These are phyloP conservation scores for Meiosimyza platycephala DNA, from an alignment of 2,888 invertebrate species.

Conservation along the genomic window DNA sequence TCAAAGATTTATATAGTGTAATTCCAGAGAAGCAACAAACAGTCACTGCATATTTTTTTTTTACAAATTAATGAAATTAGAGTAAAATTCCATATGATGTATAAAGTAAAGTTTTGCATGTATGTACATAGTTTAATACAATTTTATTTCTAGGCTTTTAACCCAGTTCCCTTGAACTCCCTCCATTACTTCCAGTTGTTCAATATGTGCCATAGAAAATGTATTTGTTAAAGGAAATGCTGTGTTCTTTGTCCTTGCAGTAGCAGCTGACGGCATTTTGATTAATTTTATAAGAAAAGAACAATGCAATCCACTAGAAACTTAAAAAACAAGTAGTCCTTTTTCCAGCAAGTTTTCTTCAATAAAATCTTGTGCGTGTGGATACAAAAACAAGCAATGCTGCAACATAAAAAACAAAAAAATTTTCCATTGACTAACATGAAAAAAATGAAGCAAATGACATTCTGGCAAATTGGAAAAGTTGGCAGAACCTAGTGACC, in stretches of 20 bases:
- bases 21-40: too few relatives aligned
- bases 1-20: too few relatives aligned
- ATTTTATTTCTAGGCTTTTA: too few relatives aligned
- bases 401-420: background rate
- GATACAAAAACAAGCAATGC: background rate
- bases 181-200: too few relatives aligned
- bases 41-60: background rate
- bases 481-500: background rate
- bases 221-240: background rate
- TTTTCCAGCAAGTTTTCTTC: too few relatives aligned
- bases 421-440: too few relatives aligned
- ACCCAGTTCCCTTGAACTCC: too few relatives aligned
- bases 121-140: background rate
- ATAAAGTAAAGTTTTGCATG: background rate
- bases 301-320: background rate
- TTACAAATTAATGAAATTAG: too few relatives aligned
- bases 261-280: slow-evolving; percentile 2
- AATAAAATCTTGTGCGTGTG: background rate
- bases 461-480: background rate
- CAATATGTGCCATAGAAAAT: background rate
- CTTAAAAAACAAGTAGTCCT: background rate
- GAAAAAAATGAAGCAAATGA: background rate
- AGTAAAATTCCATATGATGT: too few relatives aligned
- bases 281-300: background rate
- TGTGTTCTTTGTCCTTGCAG: background rate